Evolutionary conservation across 2,113 vertebrate genomes (phyloP).

Genomic region (Neogobius melanostomus): DNA sequence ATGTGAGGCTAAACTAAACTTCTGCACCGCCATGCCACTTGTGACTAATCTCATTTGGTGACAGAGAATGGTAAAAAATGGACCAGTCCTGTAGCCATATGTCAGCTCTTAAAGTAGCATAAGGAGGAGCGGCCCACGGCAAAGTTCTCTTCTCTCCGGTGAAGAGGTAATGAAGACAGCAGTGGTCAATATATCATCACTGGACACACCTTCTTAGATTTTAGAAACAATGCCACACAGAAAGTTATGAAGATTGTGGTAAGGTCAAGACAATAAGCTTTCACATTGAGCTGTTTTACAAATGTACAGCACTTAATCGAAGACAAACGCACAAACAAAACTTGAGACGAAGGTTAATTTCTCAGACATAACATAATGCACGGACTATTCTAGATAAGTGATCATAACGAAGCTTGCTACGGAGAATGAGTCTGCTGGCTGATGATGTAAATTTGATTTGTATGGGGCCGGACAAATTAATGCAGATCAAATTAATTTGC

Average conservation of each 20-base stretch:
- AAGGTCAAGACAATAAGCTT: not conserved
- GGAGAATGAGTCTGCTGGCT: not conserved
- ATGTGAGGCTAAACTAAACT: too few species aligned
- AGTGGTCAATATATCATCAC: slow-evolving; percentile 56
- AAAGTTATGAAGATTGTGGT: not conserved
- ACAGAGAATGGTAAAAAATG: not conserved
- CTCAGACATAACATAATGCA: not conserved
- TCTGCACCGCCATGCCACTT: too few species aligned
- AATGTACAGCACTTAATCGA: too few species aligned
- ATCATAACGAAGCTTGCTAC: not conserved
- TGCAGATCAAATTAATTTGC: slow-evolving; percentile 1
- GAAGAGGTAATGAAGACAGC: slow-evolving; percentile 53
- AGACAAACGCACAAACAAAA: not conserved
- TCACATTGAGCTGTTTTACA: not conserved
- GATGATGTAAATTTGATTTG: not conserved
- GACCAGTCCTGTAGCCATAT: slow-evolving; percentile 33
- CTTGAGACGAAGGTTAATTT: not conserved
- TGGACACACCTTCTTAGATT: slow-evolving; percentile 39
- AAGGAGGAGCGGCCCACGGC: slow-evolving; percentile 46
- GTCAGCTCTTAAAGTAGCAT: slow-evolving; percentile 36
- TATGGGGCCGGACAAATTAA: not conserved
- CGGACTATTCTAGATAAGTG: not conserved
- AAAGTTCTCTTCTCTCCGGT: slow-evolving; percentile 46
- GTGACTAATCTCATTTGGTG: too few species aligned
- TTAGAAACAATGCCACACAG: slow-evolving; percentile 25